Base-by-base conservation (phyloP, 2,888 invertebrate genomes). In the Paralinhomoeus sp. region DNA sequence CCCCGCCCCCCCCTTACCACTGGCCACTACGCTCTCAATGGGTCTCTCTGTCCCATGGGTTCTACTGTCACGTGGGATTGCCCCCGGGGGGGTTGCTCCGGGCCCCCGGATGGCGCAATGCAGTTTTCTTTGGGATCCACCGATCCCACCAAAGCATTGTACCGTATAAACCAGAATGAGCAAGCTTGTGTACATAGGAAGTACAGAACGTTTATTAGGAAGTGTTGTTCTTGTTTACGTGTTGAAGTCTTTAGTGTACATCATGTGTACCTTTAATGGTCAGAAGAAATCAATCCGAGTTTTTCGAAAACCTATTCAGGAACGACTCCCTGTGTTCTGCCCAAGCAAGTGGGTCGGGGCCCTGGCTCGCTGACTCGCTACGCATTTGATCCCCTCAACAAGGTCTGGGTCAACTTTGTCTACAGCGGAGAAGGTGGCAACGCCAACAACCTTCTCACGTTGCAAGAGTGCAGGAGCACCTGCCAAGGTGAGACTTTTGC, bases 371-470 rank as follows among this genome's bases (percentile, higher is more conserved):
- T 47, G 17, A 37, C 9, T 2, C 34, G 47, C 12, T 56, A 45
- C 37, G 53, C 47, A 44, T 56, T 52, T 45, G 52, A 54, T 45
- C 43, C 23, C 18, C 46, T 47, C 17, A 50, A 50, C 1, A 27
- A 47, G 2, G 47, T 50, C 15, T 56, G 56, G 44, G 50, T 50
- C 20, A 47, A 47, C 15, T 56, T 56, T 44, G 47, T 44, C 22
- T 56, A 54, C 38, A 46, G 46, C 18, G 56, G 56, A 33, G 42
- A 43, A 18, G 52, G 50, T 17, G 56, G 56, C 12, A 56, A 56
- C 39, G 49, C 51, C 24, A 56, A 56, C 46, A 51, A 50, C 21
- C 55, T 56, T 42, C 47, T 50, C 18, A 46, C 50, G 2, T 33
- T 48, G 7, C 46, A 48, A 21, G 43, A 42, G 13, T 56, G 56